Conservation (phyloP, 2,888 invertebrate species). For the Microctonus aethiopoides region DNA sequence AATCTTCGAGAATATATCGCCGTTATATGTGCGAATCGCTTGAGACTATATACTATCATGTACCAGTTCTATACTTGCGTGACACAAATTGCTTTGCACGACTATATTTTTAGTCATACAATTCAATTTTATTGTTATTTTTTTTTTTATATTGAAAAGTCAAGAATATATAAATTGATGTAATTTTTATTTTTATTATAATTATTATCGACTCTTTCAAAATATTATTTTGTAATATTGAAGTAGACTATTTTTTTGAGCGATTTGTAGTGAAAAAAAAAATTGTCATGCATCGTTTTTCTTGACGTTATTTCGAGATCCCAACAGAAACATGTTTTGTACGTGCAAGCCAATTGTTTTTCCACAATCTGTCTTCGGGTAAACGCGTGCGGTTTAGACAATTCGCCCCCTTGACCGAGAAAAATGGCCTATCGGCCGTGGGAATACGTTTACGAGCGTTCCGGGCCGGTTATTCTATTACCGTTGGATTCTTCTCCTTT, state of each 20-base stretch:
- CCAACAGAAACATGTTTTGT: background rate
- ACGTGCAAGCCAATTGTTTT: constrained; percentile 5
- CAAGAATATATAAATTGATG: no score
- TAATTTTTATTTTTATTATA: no score
- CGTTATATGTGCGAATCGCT: constrained; percentile 38
- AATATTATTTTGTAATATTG: no score
- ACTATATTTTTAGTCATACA: background rate
- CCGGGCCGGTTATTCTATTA: constrained; percentile 66
- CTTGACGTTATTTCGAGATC: no score
- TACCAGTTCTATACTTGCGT: background rate
- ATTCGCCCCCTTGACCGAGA: constrained; percentile 66
- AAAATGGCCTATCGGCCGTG: constrained; percentile 65
- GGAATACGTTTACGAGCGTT: constrained; percentile 67
- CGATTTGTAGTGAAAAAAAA: no score
- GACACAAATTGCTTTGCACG: background rate
- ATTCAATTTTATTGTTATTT: background rate
- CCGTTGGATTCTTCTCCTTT: constrained; percentile 63
- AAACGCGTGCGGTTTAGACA: constrained; percentile 63
- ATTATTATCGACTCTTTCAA: no score
- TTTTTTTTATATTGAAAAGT: no score
- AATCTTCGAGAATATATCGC: constrained; percentile 67
- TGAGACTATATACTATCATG: constrained; percentile 12
- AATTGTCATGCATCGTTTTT: no score
- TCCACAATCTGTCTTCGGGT: constrained; percentile 60
- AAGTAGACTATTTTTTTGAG: no score